These are phyloP conservation scores for Takifugu rubripes DNA, from an alignment of 2,797 vertebrate species.

Conservation along the genomic window DNA sequence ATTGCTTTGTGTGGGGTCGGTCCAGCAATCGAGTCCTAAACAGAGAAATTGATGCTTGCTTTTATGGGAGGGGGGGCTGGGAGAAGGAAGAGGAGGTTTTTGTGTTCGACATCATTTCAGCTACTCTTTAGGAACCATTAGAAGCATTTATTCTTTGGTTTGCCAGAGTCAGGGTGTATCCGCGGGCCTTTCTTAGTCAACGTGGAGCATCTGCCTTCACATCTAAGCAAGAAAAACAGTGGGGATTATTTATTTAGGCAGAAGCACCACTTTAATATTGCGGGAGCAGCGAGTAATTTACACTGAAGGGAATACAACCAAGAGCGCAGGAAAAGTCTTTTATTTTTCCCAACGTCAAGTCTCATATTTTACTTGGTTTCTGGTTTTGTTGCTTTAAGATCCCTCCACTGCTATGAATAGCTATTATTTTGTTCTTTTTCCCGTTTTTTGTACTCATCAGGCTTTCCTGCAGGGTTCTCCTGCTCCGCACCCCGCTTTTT, in stretches of 20 bases:
- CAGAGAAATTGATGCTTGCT: slow-evolving; percentile 56
- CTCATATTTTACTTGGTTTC: no score
- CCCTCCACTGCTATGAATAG: no score
- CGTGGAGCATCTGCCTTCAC: slow-evolving; percentile 21
- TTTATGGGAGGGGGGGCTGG: slow-evolving; percentile 28
- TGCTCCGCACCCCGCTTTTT: no score
- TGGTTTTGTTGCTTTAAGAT: no score
- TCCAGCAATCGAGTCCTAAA: slow-evolving; percentile 51
- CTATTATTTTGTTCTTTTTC: no score
- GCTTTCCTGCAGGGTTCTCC: no score
- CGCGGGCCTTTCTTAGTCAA: background rate
- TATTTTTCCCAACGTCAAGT: no score
- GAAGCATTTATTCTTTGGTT: slow-evolving; percentile 41
- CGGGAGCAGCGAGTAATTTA: no score
- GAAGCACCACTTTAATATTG: no score
- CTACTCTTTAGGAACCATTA: slow-evolving; percentile 47
- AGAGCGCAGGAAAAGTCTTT: no score
- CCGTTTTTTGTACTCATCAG: no score
- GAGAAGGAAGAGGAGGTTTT: slow-evolving; percentile 4
- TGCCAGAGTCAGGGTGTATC: slow-evolving; percentile 9
- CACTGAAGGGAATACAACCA: no score
- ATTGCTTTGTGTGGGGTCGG: slow-evolving; percentile 54
- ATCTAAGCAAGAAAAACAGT: slow-evolving; percentile 2
- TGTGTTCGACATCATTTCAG: slow-evolving; percentile 51
- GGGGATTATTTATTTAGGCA: background rate